Evolutionary conservation across 2,797 vertebrate species (phyloP), one percentile per base, ranked within the genome.

Genomic region (Urosaurus nigricauda): DNA sequence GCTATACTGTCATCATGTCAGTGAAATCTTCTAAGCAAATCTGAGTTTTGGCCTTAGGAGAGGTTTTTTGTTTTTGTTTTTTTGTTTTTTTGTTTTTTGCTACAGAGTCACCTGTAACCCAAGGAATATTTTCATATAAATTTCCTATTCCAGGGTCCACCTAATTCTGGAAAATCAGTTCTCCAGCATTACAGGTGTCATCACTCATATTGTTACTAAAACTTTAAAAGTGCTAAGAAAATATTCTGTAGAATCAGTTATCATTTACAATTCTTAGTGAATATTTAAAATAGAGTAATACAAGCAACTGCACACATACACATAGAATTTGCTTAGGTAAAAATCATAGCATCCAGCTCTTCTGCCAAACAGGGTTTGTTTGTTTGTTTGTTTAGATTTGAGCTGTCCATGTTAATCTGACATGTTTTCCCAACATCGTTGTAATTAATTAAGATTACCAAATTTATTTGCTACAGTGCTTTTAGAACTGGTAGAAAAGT

Each of bases 291-390:
- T 26, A 58, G 13, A 71, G 32, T 24, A 71, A 83, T n/a, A 29
- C n/a, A 53, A 68, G 17, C 21, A 68, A 51, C 9, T 9, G 11
- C 47, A 51, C 47, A 51, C 47, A 51, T 8, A 51, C 47, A 51
- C 47, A 51, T n/a, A 43, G 43, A 43, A 7, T 82, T 60, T 37
- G 11, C 56, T 4, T 63, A 26, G 19, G 2, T 82, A 29, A 29
- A 89, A 93, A 91, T 56, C 63, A 84, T 84, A 73, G 60, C 12
- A 53, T 94, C 89, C 87, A 85, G 70, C 32, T 90, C 13, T 82
- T 82, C 7, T 43, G 92, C 89, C 89, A 94, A 74, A 88, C n/a
- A n/a, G n/a, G n/a, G n/a, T n/a, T n/a, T n/a, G n/a, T n/a, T 91
- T 14, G 63, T 8, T 83, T 74, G 70, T 84, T 26, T 14, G 60